phyloP scores from a whole-genome alignment of 2,888 invertebrate species.

The Drosophila mimetica region DNA sequence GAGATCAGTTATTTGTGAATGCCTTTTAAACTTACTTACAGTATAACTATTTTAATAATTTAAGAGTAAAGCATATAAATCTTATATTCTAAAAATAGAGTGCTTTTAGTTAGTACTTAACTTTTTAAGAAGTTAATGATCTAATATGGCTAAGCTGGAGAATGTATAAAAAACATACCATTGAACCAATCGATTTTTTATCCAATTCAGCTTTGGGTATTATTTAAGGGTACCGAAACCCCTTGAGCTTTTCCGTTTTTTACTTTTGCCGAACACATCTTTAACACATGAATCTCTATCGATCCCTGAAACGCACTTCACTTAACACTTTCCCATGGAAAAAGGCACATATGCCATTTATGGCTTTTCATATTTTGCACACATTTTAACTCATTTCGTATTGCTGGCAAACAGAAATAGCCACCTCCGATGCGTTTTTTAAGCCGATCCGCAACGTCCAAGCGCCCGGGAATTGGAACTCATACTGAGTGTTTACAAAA shows the following conservation, averaged over 20 bases:
- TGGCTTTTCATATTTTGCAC: slow-evolving; percentile 28
- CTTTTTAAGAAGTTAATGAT: too few relatives aligned
- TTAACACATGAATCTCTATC: slow-evolving; percentile 12
- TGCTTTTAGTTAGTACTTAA: too few relatives aligned
- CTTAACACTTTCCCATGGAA: slow-evolving; percentile 25
- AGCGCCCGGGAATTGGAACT: slow-evolving; percentile 72
- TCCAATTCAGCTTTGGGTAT: neutral
- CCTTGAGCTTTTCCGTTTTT: neutral
- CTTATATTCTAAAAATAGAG: too few relatives aligned
- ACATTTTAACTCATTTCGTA: slow-evolving; percentile 54
- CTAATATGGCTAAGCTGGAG: too few relatives aligned
- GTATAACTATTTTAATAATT: too few relatives aligned
- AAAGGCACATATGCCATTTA: slow-evolving; percentile 35
- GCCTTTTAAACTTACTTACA: too few relatives aligned
- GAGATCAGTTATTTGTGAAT: too few relatives aligned
- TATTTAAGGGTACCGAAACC: neutral
- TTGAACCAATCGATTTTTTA: too few relatives aligned
- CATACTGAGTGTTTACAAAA: slow-evolving; percentile 84
- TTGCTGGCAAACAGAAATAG: slow-evolving; percentile 8
- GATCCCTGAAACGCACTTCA: slow-evolving; percentile 3
- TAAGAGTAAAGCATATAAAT: too few relatives aligned
- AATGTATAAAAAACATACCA: neutral
- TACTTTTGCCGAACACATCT: slow-evolving; percentile 6
- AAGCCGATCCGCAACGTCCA: slow-evolving; percentile 71
- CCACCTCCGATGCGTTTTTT: slow-evolving; percentile 51